Conservation (phyloP, 2,113 vertebrate species). For the Silurus asotus region DNA sequence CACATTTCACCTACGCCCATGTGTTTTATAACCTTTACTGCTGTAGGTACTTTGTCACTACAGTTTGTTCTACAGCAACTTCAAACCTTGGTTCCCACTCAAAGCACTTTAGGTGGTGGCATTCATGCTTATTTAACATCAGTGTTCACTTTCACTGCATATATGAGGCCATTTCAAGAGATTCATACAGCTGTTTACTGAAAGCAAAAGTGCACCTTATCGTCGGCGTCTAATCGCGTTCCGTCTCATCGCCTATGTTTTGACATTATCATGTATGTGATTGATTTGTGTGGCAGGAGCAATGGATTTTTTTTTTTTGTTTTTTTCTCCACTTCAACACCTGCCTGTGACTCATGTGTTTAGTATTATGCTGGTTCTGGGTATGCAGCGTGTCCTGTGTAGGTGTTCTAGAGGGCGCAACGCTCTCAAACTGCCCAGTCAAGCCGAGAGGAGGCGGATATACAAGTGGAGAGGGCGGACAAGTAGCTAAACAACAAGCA, state of each 20-base stretch:
- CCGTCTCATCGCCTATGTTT: conserved; percentile 17
- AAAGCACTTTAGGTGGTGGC: background rate
- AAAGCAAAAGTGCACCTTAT: background rate
- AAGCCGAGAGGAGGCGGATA: conserved; percentile 22
- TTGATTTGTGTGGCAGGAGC: conserved; percentile 15
- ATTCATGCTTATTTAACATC: conserved; percentile 26
- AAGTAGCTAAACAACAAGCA: conserved; percentile 31
- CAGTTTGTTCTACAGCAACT: background rate
- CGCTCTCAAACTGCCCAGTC: conserved; percentile 7
- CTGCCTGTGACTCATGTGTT: conserved; percentile 23
- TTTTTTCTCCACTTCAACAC: conserved; percentile 13
- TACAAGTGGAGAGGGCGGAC: conserved; percentile 30
- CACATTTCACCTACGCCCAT: background rate
- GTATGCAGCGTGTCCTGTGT: conserved; percentile 27
- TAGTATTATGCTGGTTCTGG: conserved; percentile 20
- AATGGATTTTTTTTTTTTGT: conserved; percentile 4
- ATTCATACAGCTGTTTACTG: background rate
- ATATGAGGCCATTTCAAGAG: conserved; percentile 8
- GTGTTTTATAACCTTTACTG: background rate
- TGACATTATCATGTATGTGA: background rate
- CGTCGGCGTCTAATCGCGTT: background rate
- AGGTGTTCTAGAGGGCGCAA: conserved; percentile 29
- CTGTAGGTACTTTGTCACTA: background rate
- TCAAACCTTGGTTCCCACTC: background rate
- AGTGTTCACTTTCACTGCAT: background rate